phyloP scores from a whole-genome alignment of 1,140 invertebrate species.

The Bilobella aurantiaca region DNA sequence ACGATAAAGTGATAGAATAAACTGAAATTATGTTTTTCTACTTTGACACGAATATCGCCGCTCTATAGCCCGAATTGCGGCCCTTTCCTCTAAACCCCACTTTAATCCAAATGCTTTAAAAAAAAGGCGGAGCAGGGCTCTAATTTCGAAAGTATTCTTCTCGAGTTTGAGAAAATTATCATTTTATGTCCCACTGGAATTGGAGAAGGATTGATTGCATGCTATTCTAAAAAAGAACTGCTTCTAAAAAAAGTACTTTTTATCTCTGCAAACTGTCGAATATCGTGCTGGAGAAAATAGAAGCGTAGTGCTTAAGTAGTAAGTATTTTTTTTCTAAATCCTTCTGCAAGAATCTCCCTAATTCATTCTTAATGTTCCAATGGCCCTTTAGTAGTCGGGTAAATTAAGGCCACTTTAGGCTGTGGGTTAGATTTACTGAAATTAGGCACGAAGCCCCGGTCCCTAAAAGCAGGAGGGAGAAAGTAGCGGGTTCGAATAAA shows the following conservation, averaged over 20 bases:
- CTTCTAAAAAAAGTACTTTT: neutral
- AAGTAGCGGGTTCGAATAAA: neutral
- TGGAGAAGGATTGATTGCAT: neutral
- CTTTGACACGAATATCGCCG: no score
- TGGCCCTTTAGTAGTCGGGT: neutral
- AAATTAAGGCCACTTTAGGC: neutral
- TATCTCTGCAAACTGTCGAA: neutral
- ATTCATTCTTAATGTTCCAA: neutral
- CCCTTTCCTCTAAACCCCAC: neutral
- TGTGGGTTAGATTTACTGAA: slow-evolving; percentile 5
- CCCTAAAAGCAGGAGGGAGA: no score
- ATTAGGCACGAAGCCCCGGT: neutral
- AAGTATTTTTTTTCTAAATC: neutral
- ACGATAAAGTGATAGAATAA: no score
- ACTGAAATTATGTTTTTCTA: no score
- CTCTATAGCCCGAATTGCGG: no score
- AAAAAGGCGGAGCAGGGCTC: neutral
- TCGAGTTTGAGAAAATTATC: neutral
- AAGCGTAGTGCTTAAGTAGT: neutral
- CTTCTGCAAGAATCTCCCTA: neutral
- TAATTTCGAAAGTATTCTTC: neutral
- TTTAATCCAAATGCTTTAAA: neutral
- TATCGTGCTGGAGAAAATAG: neutral
- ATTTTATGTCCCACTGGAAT: slow-evolving; percentile 1
- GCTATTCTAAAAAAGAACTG: neutral